Evolutionary conservation across 2,797 vertebrate species (phyloP).

Genomic region (Cyprinella venusta): DNA sequence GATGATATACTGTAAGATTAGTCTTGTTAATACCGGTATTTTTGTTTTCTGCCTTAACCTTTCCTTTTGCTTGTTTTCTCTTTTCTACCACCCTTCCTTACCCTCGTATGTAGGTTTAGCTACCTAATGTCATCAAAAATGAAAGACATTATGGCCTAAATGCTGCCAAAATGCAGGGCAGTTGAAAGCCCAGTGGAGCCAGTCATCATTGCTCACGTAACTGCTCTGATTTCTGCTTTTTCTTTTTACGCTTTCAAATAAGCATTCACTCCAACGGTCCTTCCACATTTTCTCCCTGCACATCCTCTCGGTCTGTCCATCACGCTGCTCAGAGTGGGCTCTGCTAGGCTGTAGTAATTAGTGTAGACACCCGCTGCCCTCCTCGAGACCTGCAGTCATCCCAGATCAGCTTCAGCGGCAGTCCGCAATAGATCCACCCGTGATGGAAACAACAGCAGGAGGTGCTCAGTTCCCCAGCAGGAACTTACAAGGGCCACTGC

Average conservation of each 20-base stretch:
- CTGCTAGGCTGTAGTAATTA: constrained; percentile 41
- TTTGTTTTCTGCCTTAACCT: neutral
- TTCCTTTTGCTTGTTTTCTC: neutral
- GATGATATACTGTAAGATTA: neutral
- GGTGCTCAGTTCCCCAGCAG: constrained; percentile 17
- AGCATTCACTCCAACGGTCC: neutral
- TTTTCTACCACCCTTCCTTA: neutral
- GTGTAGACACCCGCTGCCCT: constrained; percentile 39
- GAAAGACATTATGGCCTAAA: constrained; percentile 35
- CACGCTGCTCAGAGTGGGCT: constrained; percentile 21
- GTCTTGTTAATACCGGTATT: neutral
- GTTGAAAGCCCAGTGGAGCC: constrained; percentile 19
- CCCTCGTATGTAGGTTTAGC: constrained; percentile 24
- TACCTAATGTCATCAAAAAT: constrained; percentile 31
- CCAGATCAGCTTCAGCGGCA: constrained; percentile 37
- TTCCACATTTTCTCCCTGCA: neutral
- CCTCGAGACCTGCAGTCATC: constrained; percentile 47
- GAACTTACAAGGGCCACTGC: constrained; percentile 18
- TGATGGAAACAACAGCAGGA: constrained; percentile 33
- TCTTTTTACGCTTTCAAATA: constrained; percentile 6
- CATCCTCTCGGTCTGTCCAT: constrained; percentile 15
- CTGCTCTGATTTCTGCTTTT: constrained; percentile 1
- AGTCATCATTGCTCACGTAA: constrained; percentile 1
- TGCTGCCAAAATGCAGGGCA: constrained; percentile 49
- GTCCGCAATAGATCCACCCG: constrained; percentile 2